These are phyloP conservation scores for Drosophila siamana DNA, from an alignment of 2,888 invertebrate species.

Conservation along the genomic window DNA sequence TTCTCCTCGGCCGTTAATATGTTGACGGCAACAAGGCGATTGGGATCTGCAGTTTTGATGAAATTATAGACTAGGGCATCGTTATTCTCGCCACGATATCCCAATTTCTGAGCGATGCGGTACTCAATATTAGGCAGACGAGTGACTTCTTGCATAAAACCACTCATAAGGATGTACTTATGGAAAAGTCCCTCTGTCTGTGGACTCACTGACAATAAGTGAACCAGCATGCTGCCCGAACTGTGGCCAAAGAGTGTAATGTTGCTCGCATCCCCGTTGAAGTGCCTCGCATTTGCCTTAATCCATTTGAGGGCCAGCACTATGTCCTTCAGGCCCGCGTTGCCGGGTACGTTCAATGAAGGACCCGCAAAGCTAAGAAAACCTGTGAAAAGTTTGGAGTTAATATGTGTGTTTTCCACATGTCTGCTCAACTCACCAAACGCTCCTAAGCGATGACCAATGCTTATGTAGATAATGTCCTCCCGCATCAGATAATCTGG, in stretches of 20 bases:
- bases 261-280: constrained; percentile 86
- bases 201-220: constrained; percentile 85
- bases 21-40: constrained; percentile 46
- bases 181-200: constrained; percentile 84
- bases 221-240: constrained; percentile 85
- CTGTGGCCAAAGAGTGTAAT: constrained; percentile 86
- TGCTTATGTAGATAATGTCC: constrained; percentile 84
- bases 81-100: constrained; percentile 79
- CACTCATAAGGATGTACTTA: constrained; percentile 81
- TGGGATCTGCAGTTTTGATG: constrained; percentile 56
- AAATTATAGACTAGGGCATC: constrained; percentile 60
- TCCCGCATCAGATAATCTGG: constrained; percentile 85
- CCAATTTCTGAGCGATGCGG: constrained; percentile 76
- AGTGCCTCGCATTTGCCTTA: constrained; percentile 84
- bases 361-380: constrained; percentile 85
- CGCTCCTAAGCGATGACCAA: constrained; percentile 85
- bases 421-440: constrained; percentile 66
- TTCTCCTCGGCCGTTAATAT: constrained; percentile 55
- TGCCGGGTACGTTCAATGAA: constrained; percentile 85
- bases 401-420: background rate
- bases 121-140: constrained; percentile 53
- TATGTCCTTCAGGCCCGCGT: constrained; percentile 86
- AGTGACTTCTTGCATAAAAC: constrained; percentile 48
- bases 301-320: constrained; percentile 86
- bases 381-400: constrained; percentile 72